phyloP scores from a whole-genome alignment of 2,888 invertebrate genomes.

The Epistrophe grossulariae region DNA sequence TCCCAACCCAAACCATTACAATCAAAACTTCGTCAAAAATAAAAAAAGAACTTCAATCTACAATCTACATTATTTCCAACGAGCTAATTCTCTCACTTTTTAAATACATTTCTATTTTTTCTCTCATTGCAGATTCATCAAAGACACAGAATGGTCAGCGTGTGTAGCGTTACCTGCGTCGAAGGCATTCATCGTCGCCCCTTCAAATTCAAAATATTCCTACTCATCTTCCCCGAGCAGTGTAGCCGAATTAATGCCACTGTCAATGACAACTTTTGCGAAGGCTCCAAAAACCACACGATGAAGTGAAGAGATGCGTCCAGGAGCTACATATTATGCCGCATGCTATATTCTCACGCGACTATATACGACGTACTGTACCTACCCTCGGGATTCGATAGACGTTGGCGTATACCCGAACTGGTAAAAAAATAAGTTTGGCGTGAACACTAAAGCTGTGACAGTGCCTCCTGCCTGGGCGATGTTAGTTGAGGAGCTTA shows the following conservation, averaged over 20 bases:
- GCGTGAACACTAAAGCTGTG: slow-evolving; percentile 95
- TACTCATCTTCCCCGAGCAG: too few relatives aligned
- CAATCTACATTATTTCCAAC: too few relatives aligned
- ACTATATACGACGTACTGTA: slow-evolving; percentile 83
- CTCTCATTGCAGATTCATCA: slow-evolving; percentile 90
- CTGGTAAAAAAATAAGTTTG: slow-evolving; percentile 93
- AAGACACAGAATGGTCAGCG: slow-evolving; percentile 94
- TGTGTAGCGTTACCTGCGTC: slow-evolving; percentile 85
- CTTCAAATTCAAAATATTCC: slow-evolving; percentile 92
- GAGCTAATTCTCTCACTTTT: not conserved
- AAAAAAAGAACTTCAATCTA: too few relatives aligned
- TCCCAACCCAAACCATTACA: too few relatives aligned
- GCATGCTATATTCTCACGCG: slow-evolving; percentile 86
- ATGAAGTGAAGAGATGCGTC: slow-evolving; percentile 92
- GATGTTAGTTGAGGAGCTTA: slow-evolving; percentile 92
- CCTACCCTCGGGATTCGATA: slow-evolving; percentile 82
- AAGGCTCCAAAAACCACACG: slow-evolving; percentile 92
- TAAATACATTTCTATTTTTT: not conserved
- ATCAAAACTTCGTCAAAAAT: too few relatives aligned
- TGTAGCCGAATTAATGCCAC: slow-evolving; percentile 87
- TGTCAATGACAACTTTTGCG: slow-evolving; percentile 94
- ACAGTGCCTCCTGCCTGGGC: slow-evolving; percentile 96
- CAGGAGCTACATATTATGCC: slow-evolving; percentile 91
- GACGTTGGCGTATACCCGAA: slow-evolving; percentile 88
- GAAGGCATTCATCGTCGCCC: slow-evolving; percentile 88